Evolutionary conservation across 1,140 invertebrate genomes (phyloP), one percentile per base, ranked within the genome.

Genomic region (Elymnias hypermnestra): DNA sequence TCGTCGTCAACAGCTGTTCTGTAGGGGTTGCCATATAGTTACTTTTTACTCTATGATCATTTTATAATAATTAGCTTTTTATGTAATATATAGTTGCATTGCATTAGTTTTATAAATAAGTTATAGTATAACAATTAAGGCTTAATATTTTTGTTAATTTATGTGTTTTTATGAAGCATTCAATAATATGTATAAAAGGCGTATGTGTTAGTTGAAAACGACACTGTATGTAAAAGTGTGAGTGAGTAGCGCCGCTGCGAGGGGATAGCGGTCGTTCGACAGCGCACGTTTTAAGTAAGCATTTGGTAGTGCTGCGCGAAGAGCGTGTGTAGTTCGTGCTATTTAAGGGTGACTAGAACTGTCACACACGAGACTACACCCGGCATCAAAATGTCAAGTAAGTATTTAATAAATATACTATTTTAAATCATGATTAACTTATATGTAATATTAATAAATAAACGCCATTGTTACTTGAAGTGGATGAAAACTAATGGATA

Each of bases 341-440:
- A 73, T 42, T 67, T 57, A 63, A 51, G 70, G 67, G 77, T 82
- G 73, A 71, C 67, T 72, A 44, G 54, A 75, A 67, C 72, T 77
- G 73, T 75, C 72, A 79, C 63, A 38, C 62, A 63, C 71, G 58
- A 73, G 57, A 74, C 71, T 75, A 78, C 69, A 81, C 66, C 72
- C 72, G 68, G 72, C 74, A 42, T 52, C 66, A 84, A 50, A 75
- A 84, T 84, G 81, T 82, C 81, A 82, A 84, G 81, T 84, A 56
- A 78, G 81, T 67, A 31, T 19, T 28, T 9, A 33, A 17, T 15
- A 8, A 17, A 7, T 5, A 0, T 17, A 33, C 1, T 10, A 18
- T 15, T 15, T n/a, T n/a, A n/a, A n/a, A n/a, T n/a, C n/a, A n/a
- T n/a, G n/a, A n/a, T n/a, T n/a, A n/a, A n/a, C n/a, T n/a, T n/a